Base-by-base conservation (phyloP, 2,888 invertebrate genomes). In the Craniophora ligustri region DNA sequence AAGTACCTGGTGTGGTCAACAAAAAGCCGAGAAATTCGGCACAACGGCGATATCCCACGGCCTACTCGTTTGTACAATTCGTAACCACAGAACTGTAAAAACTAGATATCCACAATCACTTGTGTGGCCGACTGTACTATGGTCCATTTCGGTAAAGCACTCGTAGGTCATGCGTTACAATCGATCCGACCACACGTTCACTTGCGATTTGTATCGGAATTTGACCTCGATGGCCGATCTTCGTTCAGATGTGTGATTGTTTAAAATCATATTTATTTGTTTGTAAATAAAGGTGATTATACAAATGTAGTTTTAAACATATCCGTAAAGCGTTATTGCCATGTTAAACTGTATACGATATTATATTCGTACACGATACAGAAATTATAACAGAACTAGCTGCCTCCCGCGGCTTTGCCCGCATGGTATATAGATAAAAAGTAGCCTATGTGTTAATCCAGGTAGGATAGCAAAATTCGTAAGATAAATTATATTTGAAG, bases 21-120 rank as follows among this genome's bases (percentile, higher is more conserved):
- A 31, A 34, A 60, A 44, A 21, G 4, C 5, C n/a, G 3, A 28
- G 4, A 8, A 42, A 19, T 19, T 32, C 10, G 7, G 23, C 7
- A 14, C 35, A 40, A 2, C 13, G 2, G 10, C 8, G 2, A 23
- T 10, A 23, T 38, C 8, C 26, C 18, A 14, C 23, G 45, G 15
- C 14, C 8, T 44, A 15, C 38, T 47, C 50, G 50, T 30, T 35
- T 41, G 21, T 39, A 54, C 35, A 30, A 46, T 54, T 54, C 46
- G 41, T 54, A 36, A 54, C 53, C 40, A 30, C 34, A 23, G 15
- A 28, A 8, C 13, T 36, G 11, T 30, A 36, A 54, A 54, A 54
- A 18, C 13, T 18, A 31, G 26, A 32, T 53, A 28, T 36, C 26
- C n/a, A 19, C 36, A 30, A 35, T 35, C 41, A 45, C 36, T 53